These are phyloP conservation scores for Platyscapa corneri DNA, from an alignment of 1,140 invertebrate genomes.

Conservation along the genomic window DNA sequence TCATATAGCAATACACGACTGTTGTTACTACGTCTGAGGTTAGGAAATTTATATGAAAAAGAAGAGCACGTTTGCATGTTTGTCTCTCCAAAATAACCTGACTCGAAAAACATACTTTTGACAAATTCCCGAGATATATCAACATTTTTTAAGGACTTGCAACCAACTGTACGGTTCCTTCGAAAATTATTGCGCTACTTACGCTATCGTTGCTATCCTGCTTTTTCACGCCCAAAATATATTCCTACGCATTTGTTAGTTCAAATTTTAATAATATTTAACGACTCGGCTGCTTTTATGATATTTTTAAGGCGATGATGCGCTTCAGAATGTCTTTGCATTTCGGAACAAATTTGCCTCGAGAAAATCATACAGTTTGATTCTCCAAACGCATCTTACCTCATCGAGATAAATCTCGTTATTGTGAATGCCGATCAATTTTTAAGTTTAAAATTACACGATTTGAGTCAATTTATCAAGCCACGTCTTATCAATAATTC, in stretches of 20 bases:
- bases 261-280: not conserved
- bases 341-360: not conserved
- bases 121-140: conserved; percentile 39
- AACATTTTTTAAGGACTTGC: conserved; percentile 51
- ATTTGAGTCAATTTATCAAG: no score
- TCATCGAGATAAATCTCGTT: no score
- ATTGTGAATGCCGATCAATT: no score
- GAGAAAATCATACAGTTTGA: not conserved
- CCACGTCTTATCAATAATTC: no score
- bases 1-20: conserved; percentile 21
- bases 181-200: not conserved
- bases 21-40: conserved; percentile 15
- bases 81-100: conserved; percentile 12
- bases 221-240: not conserved
- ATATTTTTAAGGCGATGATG: not conserved
- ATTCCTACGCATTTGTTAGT: not conserved
- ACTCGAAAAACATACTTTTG: conserved; percentile 43
- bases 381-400: no score
- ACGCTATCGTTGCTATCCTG: not conserved
- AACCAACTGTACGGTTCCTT: not conserved
- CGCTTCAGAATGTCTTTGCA: no score
- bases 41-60: conserved; percentile 36
- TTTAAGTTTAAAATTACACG: no score
- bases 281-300: not conserved
- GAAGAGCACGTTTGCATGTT: conserved; percentile 34